Evolutionary conservation across 2,797 vertebrate species (phyloP), one percentile per base, ranked within the genome.

Genomic region (Arremon brunneinucha): DNA sequence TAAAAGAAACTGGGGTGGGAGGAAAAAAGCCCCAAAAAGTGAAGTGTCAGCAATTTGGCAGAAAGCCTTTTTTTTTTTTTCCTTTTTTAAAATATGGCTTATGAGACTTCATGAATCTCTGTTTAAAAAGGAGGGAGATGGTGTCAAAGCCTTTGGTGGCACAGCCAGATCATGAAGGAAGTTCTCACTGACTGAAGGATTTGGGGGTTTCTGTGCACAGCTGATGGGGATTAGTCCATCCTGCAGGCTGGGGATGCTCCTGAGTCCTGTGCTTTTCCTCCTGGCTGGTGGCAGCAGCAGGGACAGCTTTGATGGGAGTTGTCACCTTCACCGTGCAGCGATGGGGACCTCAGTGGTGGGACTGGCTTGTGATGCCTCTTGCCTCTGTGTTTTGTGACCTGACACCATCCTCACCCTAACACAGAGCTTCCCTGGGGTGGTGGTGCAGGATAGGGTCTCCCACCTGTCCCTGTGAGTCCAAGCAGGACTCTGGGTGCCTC

Each of bases 1-100:
- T 70, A 55, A 80, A 83, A 91, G 47, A 77, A 94, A 62, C 62
- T 16, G 14, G 32, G 35, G 6, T 46, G 24, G 17, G 20, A 4
- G 2, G 1, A 14, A 14, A 13, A 32, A 5, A 37, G 8, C 8
- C 9, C 34, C 27, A 14, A 46, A 35, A 11, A 2, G 8, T 81
- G 77, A 90, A 83, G 52, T 35, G 56, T 86, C 52, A 93, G 77
- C 20, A 91, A 18, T 82, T 84, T 92, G 85, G 80, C 70, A 87
- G 44, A 67, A 81, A 81, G 27, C 27, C 34, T 32, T 10, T 30
- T 34, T 26, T 24, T 77, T 27, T 30, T 9, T 14, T 24, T 9
- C 23, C 22, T 47, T 47, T 47, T 63, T 63, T 37, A 4, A 22
- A 56, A 75, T 44, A 24, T 15, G 11, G 41, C n/a, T 94, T 46